phyloP scores from a whole-genome alignment of 2,797 vertebrate genomes.

The Petrocephalus sullivani region DNA sequence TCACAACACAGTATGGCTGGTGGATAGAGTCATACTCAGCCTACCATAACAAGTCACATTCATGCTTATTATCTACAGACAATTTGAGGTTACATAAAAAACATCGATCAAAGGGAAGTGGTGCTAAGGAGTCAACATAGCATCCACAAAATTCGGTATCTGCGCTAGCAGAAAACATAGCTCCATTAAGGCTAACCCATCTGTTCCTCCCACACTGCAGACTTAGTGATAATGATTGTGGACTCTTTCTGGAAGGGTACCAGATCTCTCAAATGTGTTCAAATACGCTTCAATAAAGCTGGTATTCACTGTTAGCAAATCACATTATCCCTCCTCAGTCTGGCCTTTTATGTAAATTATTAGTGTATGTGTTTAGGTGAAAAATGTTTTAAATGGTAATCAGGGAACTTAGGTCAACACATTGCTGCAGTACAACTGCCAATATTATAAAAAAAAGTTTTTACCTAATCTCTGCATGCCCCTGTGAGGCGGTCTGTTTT shows the following conservation, averaged over 20 bases:
- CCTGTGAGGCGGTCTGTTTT: background rate
- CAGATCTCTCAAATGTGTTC: background rate
- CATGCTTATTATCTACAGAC: background rate
- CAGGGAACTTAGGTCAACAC: background rate
- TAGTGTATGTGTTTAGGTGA: background rate
- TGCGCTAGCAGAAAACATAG: background rate
- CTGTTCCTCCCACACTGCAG: background rate
- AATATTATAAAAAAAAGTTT: background rate
- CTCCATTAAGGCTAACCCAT: background rate
- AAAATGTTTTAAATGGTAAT: background rate
- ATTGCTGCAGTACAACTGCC: background rate
- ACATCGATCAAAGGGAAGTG: background rate
- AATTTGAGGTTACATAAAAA: background rate
- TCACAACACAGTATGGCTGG: slow-evolving; percentile 31
- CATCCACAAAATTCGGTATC: background rate
- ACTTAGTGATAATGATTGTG: background rate
- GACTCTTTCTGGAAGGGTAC: background rate
- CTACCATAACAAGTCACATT: background rate
- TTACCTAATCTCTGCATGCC: background rate
- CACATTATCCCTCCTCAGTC: background rate
- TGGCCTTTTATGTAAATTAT: background rate
- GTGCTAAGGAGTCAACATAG: background rate
- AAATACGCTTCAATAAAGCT: background rate
- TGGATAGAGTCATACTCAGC: slow-evolving; percentile 50
- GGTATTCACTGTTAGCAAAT: background rate